Evolutionary conservation across 2,113 vertebrate species (phyloP).

Genomic region (Isichthys henryi): DNA sequence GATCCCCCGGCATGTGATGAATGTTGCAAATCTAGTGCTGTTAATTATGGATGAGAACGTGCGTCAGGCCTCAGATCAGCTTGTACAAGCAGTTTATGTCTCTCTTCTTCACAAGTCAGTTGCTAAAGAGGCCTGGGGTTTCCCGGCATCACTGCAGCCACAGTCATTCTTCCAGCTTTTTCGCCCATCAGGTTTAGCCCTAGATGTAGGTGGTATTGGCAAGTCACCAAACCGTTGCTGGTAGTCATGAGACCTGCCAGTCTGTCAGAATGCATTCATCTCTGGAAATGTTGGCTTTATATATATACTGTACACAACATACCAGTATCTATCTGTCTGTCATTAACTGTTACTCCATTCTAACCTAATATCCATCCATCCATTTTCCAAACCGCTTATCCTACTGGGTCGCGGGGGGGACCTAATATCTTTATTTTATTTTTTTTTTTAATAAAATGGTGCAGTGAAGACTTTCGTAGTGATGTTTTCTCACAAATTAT

Average conservation of each 20-base stretch:
- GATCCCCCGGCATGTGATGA: constrained; percentile 41
- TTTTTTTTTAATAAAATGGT: background rate
- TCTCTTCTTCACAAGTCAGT: constrained; percentile 48
- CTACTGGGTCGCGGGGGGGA: too few species aligned
- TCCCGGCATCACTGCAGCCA: background rate
- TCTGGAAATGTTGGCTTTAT: background rate
- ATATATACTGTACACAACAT: too few species aligned
- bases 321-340: background rate
- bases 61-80: constrained; percentile 53
- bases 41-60: constrained; percentile 67
- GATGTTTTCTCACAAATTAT: constrained; percentile 51
- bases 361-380: background rate
- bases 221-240: background rate
- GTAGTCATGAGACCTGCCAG: background rate
- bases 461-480: constrained; percentile 8
- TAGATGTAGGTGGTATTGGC: background rate
- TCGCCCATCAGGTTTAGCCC: background rate
- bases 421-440: too few species aligned
- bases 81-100: constrained; percentile 47
- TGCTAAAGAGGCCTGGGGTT: constrained; percentile 30
- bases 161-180: background rate
- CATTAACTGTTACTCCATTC: too few species aligned
- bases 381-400: too few species aligned
- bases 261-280: background rate
- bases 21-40: constrained; percentile 53